phyloP scores from a whole-genome alignment of 2,113 vertebrate genomes.

The Centropus unirufus region DNA sequence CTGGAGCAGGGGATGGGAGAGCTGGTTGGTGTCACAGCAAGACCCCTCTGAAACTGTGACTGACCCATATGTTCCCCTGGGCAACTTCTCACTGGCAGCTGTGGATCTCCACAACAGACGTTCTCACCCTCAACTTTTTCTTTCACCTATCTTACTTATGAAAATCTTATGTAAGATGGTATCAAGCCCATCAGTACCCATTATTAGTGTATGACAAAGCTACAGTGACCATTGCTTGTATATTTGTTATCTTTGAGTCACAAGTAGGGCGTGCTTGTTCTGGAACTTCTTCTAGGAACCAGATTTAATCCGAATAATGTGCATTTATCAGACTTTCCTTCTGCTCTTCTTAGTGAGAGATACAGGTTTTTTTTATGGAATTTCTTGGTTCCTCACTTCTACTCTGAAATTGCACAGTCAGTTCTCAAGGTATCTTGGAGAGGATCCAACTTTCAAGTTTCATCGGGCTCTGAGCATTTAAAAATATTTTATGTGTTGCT shows the following conservation, averaged over 20 bases:
- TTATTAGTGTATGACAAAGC: background rate
- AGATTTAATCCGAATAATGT: background rate
- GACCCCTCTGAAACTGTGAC: background rate
- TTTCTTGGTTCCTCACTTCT: background rate
- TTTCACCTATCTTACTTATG: background rate
- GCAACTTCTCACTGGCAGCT: background rate
- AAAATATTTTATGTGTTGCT: background rate
- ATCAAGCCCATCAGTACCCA: background rate
- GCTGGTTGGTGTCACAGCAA: background rate
- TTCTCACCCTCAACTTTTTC: background rate
- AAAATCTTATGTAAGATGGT: background rate
- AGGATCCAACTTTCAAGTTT: conserved; percentile 1
- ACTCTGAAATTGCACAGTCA: background rate
- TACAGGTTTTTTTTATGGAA: background rate
- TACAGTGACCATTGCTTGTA: background rate
- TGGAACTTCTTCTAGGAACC: background rate
- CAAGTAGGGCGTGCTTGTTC: background rate
- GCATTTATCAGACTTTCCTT: background rate
- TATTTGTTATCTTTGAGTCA: background rate
- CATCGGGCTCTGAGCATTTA: background rate
- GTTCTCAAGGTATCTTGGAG: background rate
- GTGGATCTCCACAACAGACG: background rate
- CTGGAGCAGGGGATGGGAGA: background rate
- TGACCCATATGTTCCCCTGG: background rate
- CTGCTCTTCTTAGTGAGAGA: background rate